Conservation (phyloP, 2,113 vertebrate genomes). For the Anhinga anhinga region DNA sequence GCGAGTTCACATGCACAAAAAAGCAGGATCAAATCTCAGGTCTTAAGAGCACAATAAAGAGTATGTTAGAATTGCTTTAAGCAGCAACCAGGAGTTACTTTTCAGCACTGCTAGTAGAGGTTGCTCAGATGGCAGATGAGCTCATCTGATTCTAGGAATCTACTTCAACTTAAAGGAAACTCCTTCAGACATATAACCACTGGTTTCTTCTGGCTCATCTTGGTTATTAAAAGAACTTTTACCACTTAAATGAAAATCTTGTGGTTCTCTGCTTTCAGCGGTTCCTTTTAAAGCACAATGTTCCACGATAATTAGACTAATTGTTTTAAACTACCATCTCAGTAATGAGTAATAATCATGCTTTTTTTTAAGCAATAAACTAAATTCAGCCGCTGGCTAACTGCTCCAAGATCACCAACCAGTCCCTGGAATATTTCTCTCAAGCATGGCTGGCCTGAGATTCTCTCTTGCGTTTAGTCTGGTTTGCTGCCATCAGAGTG, state of each 20-base stretch:
- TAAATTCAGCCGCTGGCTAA: background rate
- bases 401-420: background rate
- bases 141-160: slow-evolving; percentile 20
- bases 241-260: slow-evolving; percentile 5
- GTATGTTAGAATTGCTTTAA: background rate
- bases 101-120: background rate
- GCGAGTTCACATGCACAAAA: background rate
- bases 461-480: background rate
- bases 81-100: background rate
- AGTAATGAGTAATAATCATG: background rate
- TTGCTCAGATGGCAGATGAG: slow-evolving; percentile 4
- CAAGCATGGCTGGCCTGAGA: background rate
- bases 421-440: background rate
- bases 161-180: slow-evolving; percentile 11
- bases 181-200: background rate
- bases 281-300: slow-evolving; percentile 23
- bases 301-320: slow-evolving; percentile 5
- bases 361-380: background rate
- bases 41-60: background rate
- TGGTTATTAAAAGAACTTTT: background rate
- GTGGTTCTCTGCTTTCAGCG: background rate
- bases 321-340: slow-evolving; percentile 18
- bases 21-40: background rate
- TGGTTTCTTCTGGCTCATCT: slow-evolving; percentile 9
- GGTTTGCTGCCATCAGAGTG: background rate